Evolutionary conservation across 2,113 vertebrate genomes (phyloP).

Genomic region (Psilopogon haemacephalus): DNA sequence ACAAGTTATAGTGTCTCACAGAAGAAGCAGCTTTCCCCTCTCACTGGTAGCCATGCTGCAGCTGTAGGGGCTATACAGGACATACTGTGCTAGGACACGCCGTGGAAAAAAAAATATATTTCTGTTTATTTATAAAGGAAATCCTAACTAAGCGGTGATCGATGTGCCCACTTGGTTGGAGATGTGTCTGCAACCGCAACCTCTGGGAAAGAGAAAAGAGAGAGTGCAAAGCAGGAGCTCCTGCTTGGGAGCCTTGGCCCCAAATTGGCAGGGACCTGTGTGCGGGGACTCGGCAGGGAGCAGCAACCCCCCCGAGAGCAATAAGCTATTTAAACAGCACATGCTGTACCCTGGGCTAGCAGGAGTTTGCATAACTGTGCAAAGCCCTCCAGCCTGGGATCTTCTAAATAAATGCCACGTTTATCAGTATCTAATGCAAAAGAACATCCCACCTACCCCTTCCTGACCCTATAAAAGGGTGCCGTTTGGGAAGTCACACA

Average conservation of each 20-base stretch:
- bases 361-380: conserved; percentile 6
- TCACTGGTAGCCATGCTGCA: neutral
- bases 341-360: neutral
- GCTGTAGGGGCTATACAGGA: neutral
- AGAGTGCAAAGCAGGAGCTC: neutral
- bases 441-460: conserved; percentile 6
- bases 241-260: neutral
- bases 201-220: neutral
- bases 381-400: neutral
- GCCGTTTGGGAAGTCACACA: neutral
- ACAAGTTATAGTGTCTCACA: neutral
- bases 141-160: neutral
- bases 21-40: neutral
- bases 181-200: neutral
- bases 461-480: neutral
- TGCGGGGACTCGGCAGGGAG: neutral
- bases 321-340: conserved; percentile 27
- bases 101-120: neutral
- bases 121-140: neutral
- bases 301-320: neutral
- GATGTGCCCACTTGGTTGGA: neutral
- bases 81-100: neutral
- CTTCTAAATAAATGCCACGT: conserved; percentile 15
- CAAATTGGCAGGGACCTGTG: conserved; percentile 12
- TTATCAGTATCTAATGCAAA: neutral